phyloP scores from a whole-genome alignment of 1,140 invertebrate species.

The Triops cancriformis region DNA sequence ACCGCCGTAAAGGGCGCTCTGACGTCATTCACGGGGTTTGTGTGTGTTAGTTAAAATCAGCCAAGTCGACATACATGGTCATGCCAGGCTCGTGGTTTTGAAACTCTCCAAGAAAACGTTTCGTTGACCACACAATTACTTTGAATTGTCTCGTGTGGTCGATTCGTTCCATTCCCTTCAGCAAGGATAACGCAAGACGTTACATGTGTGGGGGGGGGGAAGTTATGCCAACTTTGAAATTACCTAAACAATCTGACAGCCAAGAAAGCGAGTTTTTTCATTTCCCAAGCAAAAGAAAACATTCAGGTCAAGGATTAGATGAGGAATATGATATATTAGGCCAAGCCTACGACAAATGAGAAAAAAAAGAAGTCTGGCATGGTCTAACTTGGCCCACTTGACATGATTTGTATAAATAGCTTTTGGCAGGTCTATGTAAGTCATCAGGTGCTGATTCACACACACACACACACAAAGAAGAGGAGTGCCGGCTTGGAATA shows the following conservation, averaged over 20 bases:
- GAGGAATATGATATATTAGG: neutral
- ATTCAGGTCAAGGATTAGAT: slow-evolving; percentile 1
- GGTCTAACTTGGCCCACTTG: neutral
- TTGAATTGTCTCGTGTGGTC: too few relatives aligned
- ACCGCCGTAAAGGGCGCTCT: neutral
- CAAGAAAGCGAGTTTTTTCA: neutral
- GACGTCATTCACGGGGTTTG: neutral
- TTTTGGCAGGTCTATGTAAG: neutral
- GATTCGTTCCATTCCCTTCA: too few relatives aligned
- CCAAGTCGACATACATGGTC: slow-evolving; percentile 12
- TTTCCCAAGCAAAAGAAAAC: neutral
- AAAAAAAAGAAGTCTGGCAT: too few relatives aligned
- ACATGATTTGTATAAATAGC: slow-evolving; percentile 14
- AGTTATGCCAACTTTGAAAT: too few relatives aligned
- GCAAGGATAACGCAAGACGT: too few relatives aligned
- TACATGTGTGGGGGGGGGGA: too few relatives aligned
- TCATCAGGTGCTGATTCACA: slow-evolving; percentile 5
- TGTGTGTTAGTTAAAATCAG: neutral
- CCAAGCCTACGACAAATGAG: neutral
- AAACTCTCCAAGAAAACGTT: neutral
- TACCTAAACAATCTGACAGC: neutral
- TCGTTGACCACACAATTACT: too few relatives aligned
- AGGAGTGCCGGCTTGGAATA: neutral
- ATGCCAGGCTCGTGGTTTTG: neutral
- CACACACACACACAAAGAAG: neutral